Conservation (phyloP, 2,113 vertebrate genomes). For the Elgaria multicarinata region DNA sequence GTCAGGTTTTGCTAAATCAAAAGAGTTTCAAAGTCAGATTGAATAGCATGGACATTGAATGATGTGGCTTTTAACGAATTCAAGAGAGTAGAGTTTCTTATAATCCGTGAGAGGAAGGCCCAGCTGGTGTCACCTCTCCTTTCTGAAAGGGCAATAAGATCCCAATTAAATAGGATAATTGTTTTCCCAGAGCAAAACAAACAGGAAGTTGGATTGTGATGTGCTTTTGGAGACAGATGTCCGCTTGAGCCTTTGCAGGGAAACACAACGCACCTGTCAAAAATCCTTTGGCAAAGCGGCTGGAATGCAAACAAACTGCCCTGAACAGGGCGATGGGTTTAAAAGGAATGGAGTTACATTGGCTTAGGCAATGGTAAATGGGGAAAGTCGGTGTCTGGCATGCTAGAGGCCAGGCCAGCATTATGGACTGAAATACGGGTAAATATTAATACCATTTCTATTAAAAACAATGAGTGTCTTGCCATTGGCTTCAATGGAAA, state of each 20-base stretch:
- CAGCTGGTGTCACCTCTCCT: not conserved
- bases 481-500: not conserved
- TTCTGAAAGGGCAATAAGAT: not conserved
- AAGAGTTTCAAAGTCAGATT: accelerated
- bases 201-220: not conserved
- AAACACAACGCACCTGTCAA: accelerated
- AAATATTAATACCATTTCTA: not conserved
- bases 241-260: not conserved
- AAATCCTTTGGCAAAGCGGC: not conserved
- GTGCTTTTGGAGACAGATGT: not conserved
- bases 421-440: no score
- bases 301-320: not conserved
- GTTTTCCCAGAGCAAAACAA: slow-evolving; percentile 5
- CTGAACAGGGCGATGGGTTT: not conserved
- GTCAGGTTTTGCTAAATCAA: not conserved
- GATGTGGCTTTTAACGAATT: not conserved
- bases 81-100: not conserved
- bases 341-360: not conserved
- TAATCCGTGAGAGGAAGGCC: not conserved
- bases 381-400: not conserved
- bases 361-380: not conserved
- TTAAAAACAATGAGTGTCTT: not conserved
- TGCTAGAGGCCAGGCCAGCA: not conserved
- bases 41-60: accelerated
- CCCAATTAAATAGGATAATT: not conserved